Evolutionary conservation across 2,888 invertebrate genomes (phyloP).

Genomic region (Chrysotoxum bicinctum): DNA sequence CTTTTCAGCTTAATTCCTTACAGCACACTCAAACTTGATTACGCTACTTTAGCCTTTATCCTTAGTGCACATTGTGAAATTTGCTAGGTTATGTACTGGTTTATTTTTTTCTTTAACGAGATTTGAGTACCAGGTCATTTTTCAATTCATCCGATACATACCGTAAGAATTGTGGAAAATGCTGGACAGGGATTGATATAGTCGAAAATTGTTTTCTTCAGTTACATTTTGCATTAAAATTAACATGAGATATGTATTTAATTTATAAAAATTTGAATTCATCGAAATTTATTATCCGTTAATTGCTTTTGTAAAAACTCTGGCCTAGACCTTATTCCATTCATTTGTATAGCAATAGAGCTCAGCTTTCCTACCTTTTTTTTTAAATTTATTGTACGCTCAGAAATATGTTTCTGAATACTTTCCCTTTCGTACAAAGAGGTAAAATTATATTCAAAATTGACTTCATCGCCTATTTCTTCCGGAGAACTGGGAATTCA

Average conservation of each 20-base stretch:
- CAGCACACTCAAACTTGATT: background rate
- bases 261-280: too few relatives aligned
- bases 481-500: background rate
- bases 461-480: background rate
- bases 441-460: background rate
- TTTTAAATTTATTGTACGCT: background rate
- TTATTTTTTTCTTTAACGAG: background rate
- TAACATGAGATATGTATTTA: too few relatives aligned
- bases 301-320: background rate
- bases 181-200: background rate
- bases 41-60: background rate
- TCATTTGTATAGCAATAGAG: slow-evolving; percentile 40
- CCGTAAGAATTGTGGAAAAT: background rate
- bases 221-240: too few relatives aligned
- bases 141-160: background rate
- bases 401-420: background rate
- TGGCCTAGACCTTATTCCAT: background rate
- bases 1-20: background rate
- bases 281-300: too few relatives aligned
- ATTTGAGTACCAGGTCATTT: background rate
- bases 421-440: background rate
- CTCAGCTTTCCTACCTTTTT: slow-evolving; percentile 46
- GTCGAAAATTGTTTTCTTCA: background rate
- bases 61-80: background rate
- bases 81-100: background rate